phyloP scores from a whole-genome alignment of 2,888 invertebrate species.

The Steinernema hermaphroditum region DNA sequence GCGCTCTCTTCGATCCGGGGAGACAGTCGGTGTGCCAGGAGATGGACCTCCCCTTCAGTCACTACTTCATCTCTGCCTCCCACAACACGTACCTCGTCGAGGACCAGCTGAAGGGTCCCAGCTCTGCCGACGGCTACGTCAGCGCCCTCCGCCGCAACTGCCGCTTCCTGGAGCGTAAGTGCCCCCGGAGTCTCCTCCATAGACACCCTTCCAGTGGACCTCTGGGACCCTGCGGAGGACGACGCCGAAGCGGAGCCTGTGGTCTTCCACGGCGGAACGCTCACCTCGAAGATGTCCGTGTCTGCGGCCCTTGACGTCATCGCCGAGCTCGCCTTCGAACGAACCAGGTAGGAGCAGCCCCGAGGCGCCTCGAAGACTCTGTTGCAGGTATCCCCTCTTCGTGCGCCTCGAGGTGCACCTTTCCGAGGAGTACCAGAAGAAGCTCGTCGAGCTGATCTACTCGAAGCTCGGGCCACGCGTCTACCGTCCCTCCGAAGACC shows the following conservation, averaged over 20 bases:
- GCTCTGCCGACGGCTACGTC: conserved; percentile 71
- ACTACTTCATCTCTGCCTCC: conserved; percentile 71
- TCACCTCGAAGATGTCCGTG: conserved; percentile 69
- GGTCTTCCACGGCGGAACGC: conserved; percentile 71
- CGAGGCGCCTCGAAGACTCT: neutral
- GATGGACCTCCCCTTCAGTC: conserved; percentile 71
- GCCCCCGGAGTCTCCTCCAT: neutral
- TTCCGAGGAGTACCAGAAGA: conserved; percentile 68
- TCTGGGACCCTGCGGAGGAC: conserved; percentile 70
- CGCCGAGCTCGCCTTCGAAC: conserved; percentile 70
- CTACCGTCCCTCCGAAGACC: conserved; percentile 47
- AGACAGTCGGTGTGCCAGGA: conserved; percentile 70
- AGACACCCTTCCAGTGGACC: conserved; percentile 69
- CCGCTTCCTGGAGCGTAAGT: conserved; percentile 70
- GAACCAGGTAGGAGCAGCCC: conserved; percentile 32
- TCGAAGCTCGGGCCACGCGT: conserved; percentile 66
- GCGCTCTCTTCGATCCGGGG: conserved; percentile 70
- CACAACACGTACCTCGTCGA: conserved; percentile 70
- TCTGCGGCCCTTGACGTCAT: conserved; percentile 69
- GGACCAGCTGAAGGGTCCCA: conserved; percentile 71
- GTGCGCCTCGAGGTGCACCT: conserved; percentile 71
- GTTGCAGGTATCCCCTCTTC: conserved; percentile 70
- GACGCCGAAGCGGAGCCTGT: conserved; percentile 68
- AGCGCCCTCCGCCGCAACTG: conserved; percentile 70
- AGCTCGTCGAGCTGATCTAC: conserved; percentile 67